These are phyloP conservation scores for Dione vanillae DNA, from an alignment of 2,888 invertebrate genomes.

Conservation along the genomic window DNA sequence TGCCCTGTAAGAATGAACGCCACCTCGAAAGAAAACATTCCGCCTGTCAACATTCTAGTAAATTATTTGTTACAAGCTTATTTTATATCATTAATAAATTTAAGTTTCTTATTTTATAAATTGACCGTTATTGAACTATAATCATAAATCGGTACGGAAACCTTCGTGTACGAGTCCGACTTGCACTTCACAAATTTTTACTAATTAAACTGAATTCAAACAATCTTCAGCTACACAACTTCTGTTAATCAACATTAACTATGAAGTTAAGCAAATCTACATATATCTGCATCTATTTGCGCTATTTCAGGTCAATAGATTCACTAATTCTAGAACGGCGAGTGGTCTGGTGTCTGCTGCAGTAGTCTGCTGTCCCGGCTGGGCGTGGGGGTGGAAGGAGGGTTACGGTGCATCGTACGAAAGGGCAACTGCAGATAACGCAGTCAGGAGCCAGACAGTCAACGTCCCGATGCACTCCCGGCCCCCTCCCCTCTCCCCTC, in stretches of 20 bases:
- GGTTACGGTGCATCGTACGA: slow-evolving; percentile 81
- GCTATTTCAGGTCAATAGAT: slow-evolving; percentile 75
- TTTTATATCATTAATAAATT: no score
- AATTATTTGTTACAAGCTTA: no score
- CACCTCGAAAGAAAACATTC: no score
- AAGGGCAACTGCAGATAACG: slow-evolving; percentile 84
- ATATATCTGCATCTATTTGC: slow-evolving; percentile 7
- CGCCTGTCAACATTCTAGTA: no score
- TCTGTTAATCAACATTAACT: background rate
- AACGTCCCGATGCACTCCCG: slow-evolving; percentile 81
- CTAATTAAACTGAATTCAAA: no score
- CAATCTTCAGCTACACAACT: no score
- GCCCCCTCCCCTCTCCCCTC: slow-evolving; percentile 52
- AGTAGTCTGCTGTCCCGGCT: slow-evolving; percentile 66
- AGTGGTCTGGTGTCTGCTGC: slow-evolving; percentile 66
- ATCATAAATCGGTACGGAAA: no score
- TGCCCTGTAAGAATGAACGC: no score
- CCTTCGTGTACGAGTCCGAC: no score
- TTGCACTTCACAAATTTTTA: no score
- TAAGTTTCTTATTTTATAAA: no score
- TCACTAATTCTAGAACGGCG: slow-evolving; percentile 63
- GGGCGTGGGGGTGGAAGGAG: slow-evolving; percentile 68
- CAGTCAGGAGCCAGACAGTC: slow-evolving; percentile 81
- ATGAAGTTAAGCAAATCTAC: background rate
- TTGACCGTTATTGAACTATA: no score